phyloP scores from a whole-genome alignment of 2,113 vertebrate genomes.

The Isichthys henryi region DNA sequence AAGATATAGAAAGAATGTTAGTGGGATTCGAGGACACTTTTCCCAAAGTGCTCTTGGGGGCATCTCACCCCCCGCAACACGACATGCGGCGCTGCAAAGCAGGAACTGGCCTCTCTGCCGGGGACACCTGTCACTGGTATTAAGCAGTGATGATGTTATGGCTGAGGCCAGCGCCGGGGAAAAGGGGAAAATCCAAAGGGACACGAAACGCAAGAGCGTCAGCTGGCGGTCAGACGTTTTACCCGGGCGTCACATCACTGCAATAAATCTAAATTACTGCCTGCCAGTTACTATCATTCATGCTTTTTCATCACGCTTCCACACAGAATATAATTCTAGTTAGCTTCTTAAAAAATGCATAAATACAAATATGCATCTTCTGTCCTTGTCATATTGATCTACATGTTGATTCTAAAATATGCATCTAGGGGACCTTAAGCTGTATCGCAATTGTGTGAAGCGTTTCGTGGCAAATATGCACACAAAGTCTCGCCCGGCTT shows the following conservation, averaged over 20 bases:
- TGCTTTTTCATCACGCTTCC: background rate
- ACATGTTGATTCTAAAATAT: background rate
- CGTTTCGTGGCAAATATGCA: background rate
- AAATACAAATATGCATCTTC: background rate
- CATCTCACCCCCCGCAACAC: background rate
- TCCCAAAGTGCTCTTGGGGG: background rate
- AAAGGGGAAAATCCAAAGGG: constrained; percentile 36
- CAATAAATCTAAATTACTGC: background rate
- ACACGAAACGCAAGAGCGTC: constrained; percentile 6
- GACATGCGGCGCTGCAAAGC: background rate
- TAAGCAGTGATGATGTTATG: constrained; percentile 30
- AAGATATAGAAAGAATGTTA: no score
- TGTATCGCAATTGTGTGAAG: constrained; percentile 29
- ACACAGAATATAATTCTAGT: background rate
- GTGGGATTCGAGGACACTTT: background rate
- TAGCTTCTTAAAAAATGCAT: background rate
- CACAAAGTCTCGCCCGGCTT: background rate
- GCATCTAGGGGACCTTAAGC: background rate
- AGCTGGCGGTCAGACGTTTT: background rate
- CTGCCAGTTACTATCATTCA: background rate
- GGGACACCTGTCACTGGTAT: constrained; percentile 36
- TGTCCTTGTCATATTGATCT: constrained; percentile 16
- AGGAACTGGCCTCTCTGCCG: background rate
- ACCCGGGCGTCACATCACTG: background rate
- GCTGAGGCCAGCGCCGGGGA: constrained; percentile 1